Evolutionary conservation across 2,888 invertebrate species (phyloP).

Genomic region (Xestobium rufovillosum): DNA sequence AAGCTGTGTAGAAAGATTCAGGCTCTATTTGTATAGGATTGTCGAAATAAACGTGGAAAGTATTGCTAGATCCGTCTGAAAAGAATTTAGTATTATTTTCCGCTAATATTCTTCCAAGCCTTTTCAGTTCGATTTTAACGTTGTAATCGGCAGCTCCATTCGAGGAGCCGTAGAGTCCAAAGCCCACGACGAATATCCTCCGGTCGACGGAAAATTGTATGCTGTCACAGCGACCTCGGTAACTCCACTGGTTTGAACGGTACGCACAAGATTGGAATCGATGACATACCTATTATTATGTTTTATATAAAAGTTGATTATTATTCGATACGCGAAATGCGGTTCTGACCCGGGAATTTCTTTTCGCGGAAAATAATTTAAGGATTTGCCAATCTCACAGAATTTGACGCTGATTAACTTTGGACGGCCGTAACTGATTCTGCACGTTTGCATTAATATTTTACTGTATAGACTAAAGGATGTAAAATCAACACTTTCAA

Average conservation of each 20-base stretch:
- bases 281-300: slow-evolving; percentile 70
- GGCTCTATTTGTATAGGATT: slow-evolving; percentile 87
- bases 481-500: too few relatives aligned
- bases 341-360: too few relatives aligned
- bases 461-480: too few relatives aligned
- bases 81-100: slow-evolving; percentile 91
- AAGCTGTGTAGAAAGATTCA: slow-evolving; percentile 90
- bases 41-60: slow-evolving; percentile 83
- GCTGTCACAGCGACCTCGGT: slow-evolving; percentile 91
- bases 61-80: slow-evolving; percentile 93
- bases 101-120: slow-evolving; percentile 78
- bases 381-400: too few relatives aligned
- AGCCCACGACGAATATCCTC: slow-evolving; percentile 91
- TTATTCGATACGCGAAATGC: too few relatives aligned
- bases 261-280: slow-evolving; percentile 95
- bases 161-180: slow-evolving; percentile 92
- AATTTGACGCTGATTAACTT: too few relatives aligned
- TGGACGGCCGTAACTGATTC: too few relatives aligned
- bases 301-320: slow-evolving; percentile 9
- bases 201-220: slow-evolving; percentile 96
- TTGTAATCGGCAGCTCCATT: slow-evolving; percentile 93
- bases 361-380: too few relatives aligned
- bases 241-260: slow-evolving; percentile 95
- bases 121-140: slow-evolving; percentile 89
- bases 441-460: too few relatives aligned